phyloP scores from a whole-genome alignment of 2,113 vertebrate species.

The Dissostichus mawsoni region DNA sequence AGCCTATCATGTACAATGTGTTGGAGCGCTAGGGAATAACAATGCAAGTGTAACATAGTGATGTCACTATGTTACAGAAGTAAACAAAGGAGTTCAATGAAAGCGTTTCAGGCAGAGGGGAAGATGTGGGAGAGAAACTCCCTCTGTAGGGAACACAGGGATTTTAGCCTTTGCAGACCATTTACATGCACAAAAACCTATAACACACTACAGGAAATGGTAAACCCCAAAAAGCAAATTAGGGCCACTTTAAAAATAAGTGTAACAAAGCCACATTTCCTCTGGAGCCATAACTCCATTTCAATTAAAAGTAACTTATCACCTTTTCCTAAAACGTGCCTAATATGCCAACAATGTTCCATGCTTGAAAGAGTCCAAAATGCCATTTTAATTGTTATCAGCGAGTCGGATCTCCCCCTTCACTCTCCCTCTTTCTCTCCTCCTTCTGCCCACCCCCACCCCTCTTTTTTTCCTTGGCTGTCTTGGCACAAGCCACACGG shows the following conservation, averaged over 20 bases:
- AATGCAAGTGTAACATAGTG: too few species aligned
- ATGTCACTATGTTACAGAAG: too few species aligned
- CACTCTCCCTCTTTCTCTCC: constrained; percentile 2
- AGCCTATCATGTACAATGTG: too few species aligned
- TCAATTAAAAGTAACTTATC: constrained; percentile 99
- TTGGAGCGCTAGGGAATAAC: too few species aligned
- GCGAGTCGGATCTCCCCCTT: constrained; percentile 85
- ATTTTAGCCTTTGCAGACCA: too few species aligned
- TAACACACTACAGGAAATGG: too few species aligned
- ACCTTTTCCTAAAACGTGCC: constrained; percentile 97
- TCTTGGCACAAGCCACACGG: constrained; percentile 91
- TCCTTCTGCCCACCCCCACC: constrained; percentile 23
- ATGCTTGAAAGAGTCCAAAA: constrained; percentile 98
- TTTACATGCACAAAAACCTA: too few species aligned
- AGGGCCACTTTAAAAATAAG: constrained; percentile 50
- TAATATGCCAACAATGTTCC: constrained; percentile 97
- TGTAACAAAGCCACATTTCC: constrained; percentile 95
- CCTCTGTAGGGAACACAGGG: too few species aligned
- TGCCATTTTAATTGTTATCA: constrained; percentile 97
- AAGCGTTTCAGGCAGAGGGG: too few species aligned
- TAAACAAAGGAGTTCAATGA: too few species aligned
- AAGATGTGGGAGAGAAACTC: too few species aligned
- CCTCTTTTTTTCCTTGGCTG: constrained; percentile 50
- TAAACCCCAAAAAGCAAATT: too few species aligned
- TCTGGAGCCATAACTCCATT: constrained; percentile 97